Evolutionary conservation across 2,113 vertebrate species (phyloP), one percentile per base, ranked within the genome.

Genomic region (Casuarius casuarius): DNA sequence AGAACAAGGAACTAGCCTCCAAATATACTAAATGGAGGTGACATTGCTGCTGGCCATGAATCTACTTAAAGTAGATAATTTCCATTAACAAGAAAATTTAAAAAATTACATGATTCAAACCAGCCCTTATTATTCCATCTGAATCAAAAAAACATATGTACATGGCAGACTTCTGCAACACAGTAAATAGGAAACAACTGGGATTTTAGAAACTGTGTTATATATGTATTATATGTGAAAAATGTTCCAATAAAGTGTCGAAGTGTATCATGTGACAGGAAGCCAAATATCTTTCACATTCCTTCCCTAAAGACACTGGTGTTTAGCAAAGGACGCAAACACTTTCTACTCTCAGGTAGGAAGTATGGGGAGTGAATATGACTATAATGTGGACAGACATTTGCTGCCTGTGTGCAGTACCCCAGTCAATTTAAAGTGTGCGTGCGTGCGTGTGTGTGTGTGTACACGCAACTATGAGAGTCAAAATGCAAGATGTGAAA

Each of bases 101-200:
- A 67, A 71, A 85, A 83, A 92, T 49, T 7, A 17, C 35, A 68
- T 79, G 1, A 92, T 84, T 93, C 82, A 90, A 89, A 82, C 31
- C n/a, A 82, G 29, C 19, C 59, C 49, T 86, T 80, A 73, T 80
- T 42, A 65, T 77, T 67, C 9, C 26, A 38, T 51, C 10, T 81
- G 88, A 93, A 38, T 38, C 38, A 38, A 38, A 38, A 92, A 94
- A 54, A 40, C 89, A 93, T 33, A 77, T 18, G 52, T 15, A 38
- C 7, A 28, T 48, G 94, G 62, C 21, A 44, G 89, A 92, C 35
- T 42, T 65, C 73, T 87, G 22, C 33, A 87, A 59, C 17, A 89
- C 59, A 81, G 26, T 21, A 85, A 91, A 91, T 16, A 66, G 66
- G 70, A 94, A 93, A 89, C 66, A 92, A 90, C n/a, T 17, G 44